These are phyloP conservation scores for Amphiprion percula DNA, from an alignment of 2,113 vertebrate genomes.

Conservation along the genomic window DNA sequence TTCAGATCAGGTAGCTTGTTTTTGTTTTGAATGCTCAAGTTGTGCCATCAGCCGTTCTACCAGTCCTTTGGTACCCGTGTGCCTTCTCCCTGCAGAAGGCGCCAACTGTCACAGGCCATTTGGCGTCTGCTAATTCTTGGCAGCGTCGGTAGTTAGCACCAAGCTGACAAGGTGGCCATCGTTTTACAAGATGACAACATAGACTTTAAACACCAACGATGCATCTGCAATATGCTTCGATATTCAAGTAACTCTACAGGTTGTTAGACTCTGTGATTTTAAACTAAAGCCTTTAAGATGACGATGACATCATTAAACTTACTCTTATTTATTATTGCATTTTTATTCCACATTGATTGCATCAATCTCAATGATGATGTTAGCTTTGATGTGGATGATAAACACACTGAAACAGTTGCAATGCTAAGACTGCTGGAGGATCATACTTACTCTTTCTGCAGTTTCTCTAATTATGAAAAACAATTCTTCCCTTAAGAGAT, in stretches of 20 bases:
- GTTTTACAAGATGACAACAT: slow-evolving; percentile 22
- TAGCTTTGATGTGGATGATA: not conserved
- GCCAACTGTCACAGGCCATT: slow-evolving; percentile 63
- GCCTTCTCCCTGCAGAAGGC: slow-evolving; percentile 25
- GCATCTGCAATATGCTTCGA: not conserved
- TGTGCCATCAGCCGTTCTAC: slow-evolving; percentile 20
- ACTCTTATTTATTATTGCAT: too few species aligned
- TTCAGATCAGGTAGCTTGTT: slow-evolving; percentile 25
- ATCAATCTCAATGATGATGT: not conserved
- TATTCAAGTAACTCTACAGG: not conserved
- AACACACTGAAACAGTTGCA: not conserved
- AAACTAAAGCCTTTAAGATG: not conserved
- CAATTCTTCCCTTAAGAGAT: too few species aligned
- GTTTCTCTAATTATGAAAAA: too few species aligned
- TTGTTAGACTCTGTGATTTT: not conserved
- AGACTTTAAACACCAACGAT: not conserved
- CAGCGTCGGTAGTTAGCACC: slow-evolving; percentile 27
- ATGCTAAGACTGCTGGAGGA: too few species aligned
- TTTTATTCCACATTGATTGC: too few species aligned
- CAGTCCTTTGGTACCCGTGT: slow-evolving; percentile 53
- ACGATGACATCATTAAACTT: too few species aligned
- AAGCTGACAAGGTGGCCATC: slow-evolving; percentile 43
- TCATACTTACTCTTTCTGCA: too few species aligned
- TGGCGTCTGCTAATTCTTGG: slow-evolving; percentile 63
- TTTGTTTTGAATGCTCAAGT: slow-evolving; percentile 47